Base-by-base conservation (phyloP, 2,797 vertebrate species). In the Gila robusta region DNA sequence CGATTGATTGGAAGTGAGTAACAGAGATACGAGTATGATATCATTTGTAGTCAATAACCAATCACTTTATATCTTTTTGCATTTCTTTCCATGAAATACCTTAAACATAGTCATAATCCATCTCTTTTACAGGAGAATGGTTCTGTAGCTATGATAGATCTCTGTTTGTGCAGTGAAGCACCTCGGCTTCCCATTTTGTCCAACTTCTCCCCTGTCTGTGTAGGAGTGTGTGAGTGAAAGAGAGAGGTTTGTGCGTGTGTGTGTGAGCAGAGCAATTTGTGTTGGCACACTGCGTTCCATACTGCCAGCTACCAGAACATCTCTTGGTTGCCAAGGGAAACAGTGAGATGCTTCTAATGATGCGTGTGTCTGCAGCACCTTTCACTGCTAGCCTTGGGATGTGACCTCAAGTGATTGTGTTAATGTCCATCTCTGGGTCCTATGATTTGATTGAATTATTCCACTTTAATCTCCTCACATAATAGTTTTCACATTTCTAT, bases 261-360 rank as follows among this genome's bases (percentile, higher is more conserved):
- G 73, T 86, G 69, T 70, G 81, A 81, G 87, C 66, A 81, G 14
- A n/a, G 77, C 69, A 87, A 79, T 88, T 83, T 87, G 88, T 82
- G 77, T 81, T 78, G 72, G 88, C 80, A 87, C 70, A 9, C 83
- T 83, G 83, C 85, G 88, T 89, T 89, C 90, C 81, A 59, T 62
- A 81, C 87, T 81, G 87, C 83, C 88, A 87, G 83, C 87, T 41
- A 76, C 79, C 83, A 79, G 79, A 81, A 88, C 87, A 85, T 88
- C 79, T 88, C 77, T 83, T 81, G 5, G 87, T 89, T 89, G 79
- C 84, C 81, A 86, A 52, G 83, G 87, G 87, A 87, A 86, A 88
- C 89, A 79, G 73, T 82, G 79, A 52, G 66, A 82, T 81, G 66
- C 79, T 85, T 70, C 26, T 77, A 82, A 78, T 79, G 83, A 49